phyloP scores from a whole-genome alignment of 1,140 invertebrate genomes.

The Campoletis sonorensis region DNA sequence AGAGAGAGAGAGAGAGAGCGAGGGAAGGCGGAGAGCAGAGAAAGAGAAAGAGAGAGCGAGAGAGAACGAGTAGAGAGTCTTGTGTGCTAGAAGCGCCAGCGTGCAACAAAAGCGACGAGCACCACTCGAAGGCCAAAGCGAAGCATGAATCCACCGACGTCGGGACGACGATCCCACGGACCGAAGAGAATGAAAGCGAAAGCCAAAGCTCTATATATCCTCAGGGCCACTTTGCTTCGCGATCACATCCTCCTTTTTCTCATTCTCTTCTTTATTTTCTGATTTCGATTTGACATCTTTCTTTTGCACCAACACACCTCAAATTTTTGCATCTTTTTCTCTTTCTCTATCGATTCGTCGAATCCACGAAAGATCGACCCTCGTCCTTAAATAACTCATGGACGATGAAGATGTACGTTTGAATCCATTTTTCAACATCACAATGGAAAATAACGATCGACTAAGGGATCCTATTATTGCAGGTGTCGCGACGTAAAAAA shows the following conservation, averaged over 20 bases:
- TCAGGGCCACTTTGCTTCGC: constrained; percentile 61
- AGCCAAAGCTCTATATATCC: constrained; percentile 28
- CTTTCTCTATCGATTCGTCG: neutral
- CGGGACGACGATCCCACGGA: constrained; percentile 19
- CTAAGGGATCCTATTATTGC: neutral
- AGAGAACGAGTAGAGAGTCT: constrained; percentile 4
- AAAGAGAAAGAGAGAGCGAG: constrained; percentile 23
- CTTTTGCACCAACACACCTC: constrained; percentile 35
- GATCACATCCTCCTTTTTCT: constrained; percentile 68
- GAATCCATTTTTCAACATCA: neutral
- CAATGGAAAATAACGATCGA: neutral
- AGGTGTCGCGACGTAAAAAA: neutral
- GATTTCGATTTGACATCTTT: constrained; percentile 51
- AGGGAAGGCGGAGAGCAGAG: constrained; percentile 20
- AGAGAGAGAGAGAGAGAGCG: neutral
- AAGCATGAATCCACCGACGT: constrained; percentile 30
- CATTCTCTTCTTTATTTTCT: constrained; percentile 45
- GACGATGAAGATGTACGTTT: neutral
- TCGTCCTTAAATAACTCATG: neutral
- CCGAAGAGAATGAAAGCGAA: constrained; percentile 16
- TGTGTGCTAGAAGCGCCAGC: neutral
- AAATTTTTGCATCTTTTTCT: neutral
- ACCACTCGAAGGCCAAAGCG: neutral
- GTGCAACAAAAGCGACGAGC: constrained; percentile 27
- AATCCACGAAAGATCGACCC: neutral